Base-by-base conservation (phyloP, 2,888 invertebrate genomes). In the Balanococcus diminutus region DNA sequence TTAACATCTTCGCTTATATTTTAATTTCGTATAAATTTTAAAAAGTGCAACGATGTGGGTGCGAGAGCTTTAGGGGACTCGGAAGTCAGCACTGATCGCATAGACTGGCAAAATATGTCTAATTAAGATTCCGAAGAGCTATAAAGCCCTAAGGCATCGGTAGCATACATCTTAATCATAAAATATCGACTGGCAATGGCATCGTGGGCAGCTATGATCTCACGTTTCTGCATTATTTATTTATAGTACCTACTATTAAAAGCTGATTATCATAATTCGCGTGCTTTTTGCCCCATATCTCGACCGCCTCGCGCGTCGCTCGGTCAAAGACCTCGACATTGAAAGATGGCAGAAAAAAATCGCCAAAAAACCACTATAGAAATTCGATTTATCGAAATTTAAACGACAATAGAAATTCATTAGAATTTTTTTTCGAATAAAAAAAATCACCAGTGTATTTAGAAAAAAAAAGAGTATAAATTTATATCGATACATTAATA, bases 261-360 rank as follows among this genome's bases (percentile, higher is more conserved):
- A 56, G 2, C 56, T 56, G 56, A 56, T 56, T 56, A 56, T 22
- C 56, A 56, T 56, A 56, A 56, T 56, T 56, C 56, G 56, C 56
- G 56, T 56, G 22, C 56, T 56, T 56, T 46, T 56, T 56, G 56
- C 56, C 22, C 56, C 56, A 56, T 22, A 56, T 56, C 56, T 56
- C n/a, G n/a, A n/a, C n/a, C n/a, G n/a, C n/a, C n/a, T n/a, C n/a
- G n/a, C n/a, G n/a, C n/a, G n/a, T 19, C 9, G 56, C 56, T 56
- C 56, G 56, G 56, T 56, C 56, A 56, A 56, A 56, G 56, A 56
- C 56, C 56, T 56, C 56, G 56, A 56, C 56, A 56, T 56, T 56
- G 56, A 56, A 9, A 22, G 22, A 56, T 51, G n/a, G 6, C 22
- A 9, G 14, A 11, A 11, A 42, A 42, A 42, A 42, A 11, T 11